Percentiles rank a stretch among this genome's conserved stretches.
Conservation (phyloP, 2,888 invertebrate species). For the Drosophila neotestacea region DNA sequence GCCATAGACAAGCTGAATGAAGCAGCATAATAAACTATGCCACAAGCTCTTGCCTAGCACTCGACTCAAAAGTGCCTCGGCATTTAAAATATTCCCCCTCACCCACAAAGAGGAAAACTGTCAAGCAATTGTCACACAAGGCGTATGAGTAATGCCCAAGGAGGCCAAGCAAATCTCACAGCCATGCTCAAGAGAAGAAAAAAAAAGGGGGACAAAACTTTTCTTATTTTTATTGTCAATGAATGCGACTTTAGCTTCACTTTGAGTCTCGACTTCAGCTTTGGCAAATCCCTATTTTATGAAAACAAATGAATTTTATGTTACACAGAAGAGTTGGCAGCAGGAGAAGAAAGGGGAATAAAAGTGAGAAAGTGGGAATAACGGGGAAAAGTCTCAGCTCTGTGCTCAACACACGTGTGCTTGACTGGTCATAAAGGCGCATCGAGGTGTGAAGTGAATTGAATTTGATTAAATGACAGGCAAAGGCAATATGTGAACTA, state of each 20-base stretch:
- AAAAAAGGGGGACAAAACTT: conserved; percentile 9
- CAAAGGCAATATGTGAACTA: conserved; percentile 17
- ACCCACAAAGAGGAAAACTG: conserved; percentile 18
- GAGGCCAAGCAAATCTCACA: conserved; percentile 30
- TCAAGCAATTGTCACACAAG: conserved; percentile 62
- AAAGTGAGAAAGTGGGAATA: background rate
- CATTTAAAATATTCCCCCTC: conserved; percentile 14
- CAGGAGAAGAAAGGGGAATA: background rate
- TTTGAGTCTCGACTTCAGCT: conserved; percentile 21
- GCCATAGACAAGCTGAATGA: conserved; percentile 28
- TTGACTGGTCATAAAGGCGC: conserved; percentile 22
- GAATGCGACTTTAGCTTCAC: conserved; percentile 31
- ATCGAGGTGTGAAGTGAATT: conserved; percentile 65
- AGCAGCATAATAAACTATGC: conserved; percentile 52
- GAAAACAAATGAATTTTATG: conserved; percentile 79
- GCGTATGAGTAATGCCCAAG: conserved; percentile 65
- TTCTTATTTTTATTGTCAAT: conserved; percentile 58
- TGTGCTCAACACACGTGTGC: background rate
- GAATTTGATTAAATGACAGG: conserved; percentile 70
- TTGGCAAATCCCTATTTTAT: conserved; percentile 72
- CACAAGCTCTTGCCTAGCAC: conserved; percentile 5
- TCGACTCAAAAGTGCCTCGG: conserved; percentile 3
- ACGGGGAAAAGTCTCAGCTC: background rate
- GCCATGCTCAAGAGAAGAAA: background rate
- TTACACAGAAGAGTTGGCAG: conserved; percentile 10